Conservation (phyloP, 2,113 vertebrate species). For the Xerus inauris region DNA sequence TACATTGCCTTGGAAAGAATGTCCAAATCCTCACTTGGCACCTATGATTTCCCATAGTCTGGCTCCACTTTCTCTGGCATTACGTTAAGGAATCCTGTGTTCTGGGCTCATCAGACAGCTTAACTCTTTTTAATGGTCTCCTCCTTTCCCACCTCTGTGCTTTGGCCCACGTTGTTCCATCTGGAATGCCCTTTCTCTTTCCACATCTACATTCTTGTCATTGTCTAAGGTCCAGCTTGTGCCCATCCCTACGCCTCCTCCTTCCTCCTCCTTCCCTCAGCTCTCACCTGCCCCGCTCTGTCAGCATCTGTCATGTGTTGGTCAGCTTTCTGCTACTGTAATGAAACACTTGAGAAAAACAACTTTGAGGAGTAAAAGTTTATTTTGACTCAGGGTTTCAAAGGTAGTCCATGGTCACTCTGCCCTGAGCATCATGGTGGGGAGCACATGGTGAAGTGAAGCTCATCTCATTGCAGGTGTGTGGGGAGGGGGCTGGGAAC, state of each 20-base stretch:
- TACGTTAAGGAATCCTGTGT: not conserved
- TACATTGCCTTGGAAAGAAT: not conserved
- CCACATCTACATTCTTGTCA: no score
- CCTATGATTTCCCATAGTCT: not conserved
- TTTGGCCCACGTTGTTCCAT: not conserved
- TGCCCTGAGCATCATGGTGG: no score
- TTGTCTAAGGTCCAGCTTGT: not conserved
- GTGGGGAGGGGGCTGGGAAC: no score
- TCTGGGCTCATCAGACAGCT: not conserved
- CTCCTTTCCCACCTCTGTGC: not conserved
- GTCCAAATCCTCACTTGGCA: not conserved
- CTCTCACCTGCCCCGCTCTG: fast-evolving
- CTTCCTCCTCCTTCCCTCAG: not conserved
- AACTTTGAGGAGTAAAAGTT: no score
- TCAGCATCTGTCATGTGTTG: not conserved
- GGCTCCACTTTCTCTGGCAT: not conserved
- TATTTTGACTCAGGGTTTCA: no score
- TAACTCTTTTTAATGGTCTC: not conserved
- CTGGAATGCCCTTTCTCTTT: not conserved
- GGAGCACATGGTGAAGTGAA: no score
- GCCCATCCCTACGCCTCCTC: fast-evolving
- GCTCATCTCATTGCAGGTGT: no score
- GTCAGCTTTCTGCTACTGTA: no score
- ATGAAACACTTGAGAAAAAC: no score
- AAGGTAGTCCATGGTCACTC: no score